Conservation (phyloP, 2,888 invertebrate genomes). For the Pseudococcus longispinus region DNA sequence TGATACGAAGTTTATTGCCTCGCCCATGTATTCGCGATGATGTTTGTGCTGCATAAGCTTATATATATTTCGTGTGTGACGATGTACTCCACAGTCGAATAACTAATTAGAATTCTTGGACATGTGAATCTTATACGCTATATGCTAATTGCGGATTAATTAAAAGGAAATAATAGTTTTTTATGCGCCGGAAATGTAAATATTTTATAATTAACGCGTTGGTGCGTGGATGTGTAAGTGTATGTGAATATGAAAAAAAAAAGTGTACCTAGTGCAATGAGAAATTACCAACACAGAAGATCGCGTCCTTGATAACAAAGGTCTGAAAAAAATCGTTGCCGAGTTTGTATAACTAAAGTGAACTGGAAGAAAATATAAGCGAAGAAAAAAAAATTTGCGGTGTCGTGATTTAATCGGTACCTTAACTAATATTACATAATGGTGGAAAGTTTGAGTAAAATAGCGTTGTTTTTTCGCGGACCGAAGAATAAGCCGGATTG, state of each 20-base stretch:
- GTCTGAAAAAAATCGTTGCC: neutral
- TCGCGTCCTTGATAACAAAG: constrained; percentile 25
- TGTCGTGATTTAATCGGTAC: constrained; percentile 16
- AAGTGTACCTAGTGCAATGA: neutral
- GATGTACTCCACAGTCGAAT: neutral
- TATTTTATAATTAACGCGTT: constrained; percentile 29
- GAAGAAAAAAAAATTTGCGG: constrained; percentile 24
- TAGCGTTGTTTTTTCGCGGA: constrained; percentile 52
- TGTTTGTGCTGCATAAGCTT: neutral
- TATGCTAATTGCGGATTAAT: constrained; percentile 28
- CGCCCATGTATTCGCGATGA: no score
- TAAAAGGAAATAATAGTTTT: constrained; percentile 40
- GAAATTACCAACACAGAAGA: neutral
- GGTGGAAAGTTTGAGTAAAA: constrained; percentile 54
- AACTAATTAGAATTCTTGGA: constrained; percentile 20
- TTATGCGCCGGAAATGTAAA: constrained; percentile 33
- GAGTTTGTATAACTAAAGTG: neutral
- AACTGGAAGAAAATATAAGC: neutral
- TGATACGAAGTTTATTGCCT: no score
- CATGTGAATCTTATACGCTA: constrained; percentile 10
- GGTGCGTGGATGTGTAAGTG: neutral
- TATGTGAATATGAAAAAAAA: constrained; percentile 16
- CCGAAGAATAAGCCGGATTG: constrained; percentile 14
- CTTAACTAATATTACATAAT: neutral
- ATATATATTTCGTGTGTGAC: neutral